Conservation (phyloP, 2,113 vertebrate genomes). For the Osmerus mordax region DNA sequence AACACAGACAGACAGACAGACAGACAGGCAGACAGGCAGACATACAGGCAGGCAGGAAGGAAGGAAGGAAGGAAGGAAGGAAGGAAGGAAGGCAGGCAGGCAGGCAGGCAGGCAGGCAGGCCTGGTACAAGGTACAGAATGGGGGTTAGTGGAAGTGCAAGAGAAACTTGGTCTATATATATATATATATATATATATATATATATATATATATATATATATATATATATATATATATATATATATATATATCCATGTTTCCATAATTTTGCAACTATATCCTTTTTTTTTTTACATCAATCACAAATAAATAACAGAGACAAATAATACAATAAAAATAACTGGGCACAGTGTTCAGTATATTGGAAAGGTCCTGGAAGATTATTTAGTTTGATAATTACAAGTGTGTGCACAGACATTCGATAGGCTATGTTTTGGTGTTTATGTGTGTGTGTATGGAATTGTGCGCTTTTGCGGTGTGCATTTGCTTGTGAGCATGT, state of each 20-base stretch:
- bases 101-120: not conserved
- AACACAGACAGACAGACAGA: not conserved
- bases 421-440: not conserved
- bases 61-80: not conserved
- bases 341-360: conserved; percentile 53
- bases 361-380: conserved; percentile 50
- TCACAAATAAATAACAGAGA: conserved; percentile 31
- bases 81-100: not conserved
- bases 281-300: not conserved
- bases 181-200: too few species aligned
- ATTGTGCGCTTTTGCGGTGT: not conserved
- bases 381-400: not conserved
- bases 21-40: not conserved
- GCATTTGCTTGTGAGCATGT: conserved; percentile 23
- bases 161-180: too few species aligned
- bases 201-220: too few species aligned
- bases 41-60: conserved; percentile 5
- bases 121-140: too few species aligned
- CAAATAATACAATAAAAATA: conserved; percentile 52
- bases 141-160: too few species aligned
- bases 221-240: too few species aligned
- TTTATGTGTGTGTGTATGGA: conserved; percentile 17
- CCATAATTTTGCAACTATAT: too few species aligned
- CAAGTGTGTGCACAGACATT: conserved; percentile 1
- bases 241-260: too few species aligned